Base-by-base conservation (phyloP, 92 coral and sea anemone genomes). In the Siderastrea radians region DNA sequence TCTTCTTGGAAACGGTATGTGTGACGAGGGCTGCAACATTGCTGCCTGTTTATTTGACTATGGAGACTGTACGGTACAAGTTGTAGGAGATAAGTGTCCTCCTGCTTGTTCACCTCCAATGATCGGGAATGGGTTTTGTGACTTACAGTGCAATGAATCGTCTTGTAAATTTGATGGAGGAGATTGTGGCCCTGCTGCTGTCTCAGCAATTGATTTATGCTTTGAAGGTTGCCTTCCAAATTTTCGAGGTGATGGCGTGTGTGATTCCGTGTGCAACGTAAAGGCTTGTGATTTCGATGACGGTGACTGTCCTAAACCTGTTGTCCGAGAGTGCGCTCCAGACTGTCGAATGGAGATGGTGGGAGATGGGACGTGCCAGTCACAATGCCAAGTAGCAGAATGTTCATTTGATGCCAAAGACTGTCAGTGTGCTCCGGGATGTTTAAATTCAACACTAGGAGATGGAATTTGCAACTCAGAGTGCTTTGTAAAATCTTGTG, bases 181-280 rank as follows among this genome's bases (percentile, higher is more conserved):
- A n/a, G 92, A 88, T 53, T 88, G 92, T 14, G 3, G 47, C 15
- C 62, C 62, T 12, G 2, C 84, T 55, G 16, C 68, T 6, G 19
- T 11, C 2, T 71, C 83, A 58, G 66, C 53, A 12, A 79, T 65
- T 6, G 47, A n/a, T 62, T 12, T 64, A 7, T 79, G 83, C 72
- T 79, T 12, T 48, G 83, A 79, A 51, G 93, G 95, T 15, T 93
- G 95, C 49, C 67, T 82, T 62, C 67, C 88, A 14, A 38, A 68
- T 16, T 93, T 93, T 83, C 84, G 82, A 69, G 86, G 86, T 43
- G 95, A 93, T 76, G 91, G 91, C 0, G 66, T 54, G 3, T 93
- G 95, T 58, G 95, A 93, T 71, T 93, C 95, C 7, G 81, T 90
- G 3, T 93, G 95, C 55, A 93, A 93, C 78, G 89, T 93, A 26